phyloP scores from a whole-genome alignment of 2,888 invertebrate genomes.

The Priapulus caudatus region DNA sequence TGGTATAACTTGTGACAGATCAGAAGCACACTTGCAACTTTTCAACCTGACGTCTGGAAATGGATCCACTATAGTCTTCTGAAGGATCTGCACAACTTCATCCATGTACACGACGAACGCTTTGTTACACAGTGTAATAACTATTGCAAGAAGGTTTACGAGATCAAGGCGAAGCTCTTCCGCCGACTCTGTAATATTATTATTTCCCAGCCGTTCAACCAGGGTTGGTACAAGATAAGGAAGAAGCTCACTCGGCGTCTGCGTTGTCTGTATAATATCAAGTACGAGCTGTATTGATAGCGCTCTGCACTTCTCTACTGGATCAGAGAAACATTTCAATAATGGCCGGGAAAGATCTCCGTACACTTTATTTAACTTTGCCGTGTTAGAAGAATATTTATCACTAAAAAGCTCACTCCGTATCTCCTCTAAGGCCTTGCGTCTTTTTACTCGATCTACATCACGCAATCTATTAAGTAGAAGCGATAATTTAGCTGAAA shows the following conservation, averaged over 20 bases:
- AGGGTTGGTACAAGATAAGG: slow-evolving; percentile 62
- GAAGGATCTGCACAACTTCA: slow-evolving; percentile 59
- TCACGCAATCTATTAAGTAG: too few relatives aligned
- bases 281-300: too few relatives aligned
- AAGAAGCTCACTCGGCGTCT: slow-evolving; percentile 52
- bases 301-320: too few relatives aligned
- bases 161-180: slow-evolving; percentile 70
- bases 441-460: too few relatives aligned
- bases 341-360: too few relatives aligned
- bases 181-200: slow-evolving; percentile 55
- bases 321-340: too few relatives aligned
- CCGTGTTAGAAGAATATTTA: too few relatives aligned
- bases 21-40: slow-evolving; percentile 57
- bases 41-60: slow-evolving; percentile 67
- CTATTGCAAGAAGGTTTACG: slow-evolving; percentile 50
- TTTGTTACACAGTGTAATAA: slow-evolving; percentile 52
- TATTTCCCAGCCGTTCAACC: slow-evolving; percentile 60
- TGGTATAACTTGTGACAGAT: slow-evolving; percentile 51
- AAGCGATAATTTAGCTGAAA: too few relatives aligned
- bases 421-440: too few relatives aligned
- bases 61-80: slow-evolving; percentile 58
- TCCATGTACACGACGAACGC: slow-evolving; percentile 56
- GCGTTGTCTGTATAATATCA: too few relatives aligned
- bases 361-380: too few relatives aligned
- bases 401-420: too few relatives aligned